Percentiles rank a stretch among this genome's conserved stretches.
Conservation (phyloP, 2,888 invertebrate genomes). For the Diachrysia chrysitis region DNA sequence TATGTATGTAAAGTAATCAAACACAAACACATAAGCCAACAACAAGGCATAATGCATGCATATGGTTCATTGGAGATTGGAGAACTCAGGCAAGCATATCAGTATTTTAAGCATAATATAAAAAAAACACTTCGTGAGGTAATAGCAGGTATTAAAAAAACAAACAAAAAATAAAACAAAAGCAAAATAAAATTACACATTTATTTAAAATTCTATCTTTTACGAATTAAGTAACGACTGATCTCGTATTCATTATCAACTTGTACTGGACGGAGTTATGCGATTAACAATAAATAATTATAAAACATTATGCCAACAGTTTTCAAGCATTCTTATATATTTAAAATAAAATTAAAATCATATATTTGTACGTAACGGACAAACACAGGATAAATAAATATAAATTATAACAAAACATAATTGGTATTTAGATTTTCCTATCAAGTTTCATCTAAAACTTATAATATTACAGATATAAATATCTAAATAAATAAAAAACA, state of each 20-base stretch:
- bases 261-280: slow-evolving; percentile 61
- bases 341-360: slow-evolving; percentile 37
- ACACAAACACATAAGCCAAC: too few species aligned
- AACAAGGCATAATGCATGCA: too few species aligned
- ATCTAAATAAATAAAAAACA: slow-evolving; percentile 19
- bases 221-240: slow-evolving; percentile 56
- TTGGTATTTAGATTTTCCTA: slow-evolving; percentile 43
- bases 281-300: slow-evolving; percentile 41
- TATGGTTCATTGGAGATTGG: too few species aligned
- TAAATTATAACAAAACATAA: slow-evolving; percentile 40
- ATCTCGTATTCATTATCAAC: slow-evolving; percentile 47
- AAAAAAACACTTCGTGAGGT: too few species aligned
- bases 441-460: slow-evolving; percentile 48
- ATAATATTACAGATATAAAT: slow-evolving; percentile 22
- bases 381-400: slow-evolving; percentile 36
- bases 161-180: slow-evolving; percentile 29
- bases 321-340: slow-evolving; percentile 19
- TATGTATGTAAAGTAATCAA: too few species aligned
- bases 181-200: slow-evolving; percentile 41
- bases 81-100: too few species aligned
- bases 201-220: slow-evolving; percentile 38
- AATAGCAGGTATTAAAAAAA: background rate
- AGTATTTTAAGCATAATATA: too few species aligned
- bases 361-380: slow-evolving; percentile 17
- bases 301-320: slow-evolving; percentile 38